Percentiles rank a stretch among this genome's conserved stretches.
phyloP scores from a whole-genome alignment of 2,113 vertebrate genomes.

The Dicerorhinus sumatrensis region DNA sequence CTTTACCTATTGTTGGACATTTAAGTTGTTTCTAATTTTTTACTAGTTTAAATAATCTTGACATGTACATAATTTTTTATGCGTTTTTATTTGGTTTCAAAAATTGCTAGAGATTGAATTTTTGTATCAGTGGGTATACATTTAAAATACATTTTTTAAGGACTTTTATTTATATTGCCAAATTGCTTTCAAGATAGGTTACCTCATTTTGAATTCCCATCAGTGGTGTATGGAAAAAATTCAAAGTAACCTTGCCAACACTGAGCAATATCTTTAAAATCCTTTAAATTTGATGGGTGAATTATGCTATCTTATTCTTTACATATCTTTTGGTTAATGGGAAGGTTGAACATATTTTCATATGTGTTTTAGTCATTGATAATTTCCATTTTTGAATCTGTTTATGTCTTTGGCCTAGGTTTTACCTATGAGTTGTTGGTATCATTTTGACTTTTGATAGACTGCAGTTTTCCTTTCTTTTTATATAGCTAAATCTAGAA shows the following conservation, averaged over 20 bases:
- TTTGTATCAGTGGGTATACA: neutral
- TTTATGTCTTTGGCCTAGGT: constrained; percentile 1
- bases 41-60: constrained; percentile 13
- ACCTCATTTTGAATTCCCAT: neutral
- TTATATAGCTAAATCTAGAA: constrained; percentile 45
- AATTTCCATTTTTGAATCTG: constrained; percentile 44
- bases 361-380: neutral
- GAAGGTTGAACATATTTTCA: constrained; percentile 36
- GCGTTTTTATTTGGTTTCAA: neutral
- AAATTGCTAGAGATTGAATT: constrained; percentile 3
- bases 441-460: constrained; percentile 54
- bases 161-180: constrained; percentile 23
- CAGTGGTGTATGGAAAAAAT: constrained; percentile 15
- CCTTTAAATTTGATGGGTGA: neutral
- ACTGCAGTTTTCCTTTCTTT: neutral
- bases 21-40: constrained; percentile 38
- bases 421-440: constrained; percentile 2
- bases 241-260: constrained; percentile 34
- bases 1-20: constrained; percentile 22
- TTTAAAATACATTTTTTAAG: constrained; percentile 28
- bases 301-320: constrained; percentile 15
- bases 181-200: constrained; percentile 4
- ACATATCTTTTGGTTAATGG: constrained; percentile 35
- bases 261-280: neutral
- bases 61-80: neutral